Conservation (phyloP, 1,140 invertebrate genomes). For the Scaptomyza hsui region DNA sequence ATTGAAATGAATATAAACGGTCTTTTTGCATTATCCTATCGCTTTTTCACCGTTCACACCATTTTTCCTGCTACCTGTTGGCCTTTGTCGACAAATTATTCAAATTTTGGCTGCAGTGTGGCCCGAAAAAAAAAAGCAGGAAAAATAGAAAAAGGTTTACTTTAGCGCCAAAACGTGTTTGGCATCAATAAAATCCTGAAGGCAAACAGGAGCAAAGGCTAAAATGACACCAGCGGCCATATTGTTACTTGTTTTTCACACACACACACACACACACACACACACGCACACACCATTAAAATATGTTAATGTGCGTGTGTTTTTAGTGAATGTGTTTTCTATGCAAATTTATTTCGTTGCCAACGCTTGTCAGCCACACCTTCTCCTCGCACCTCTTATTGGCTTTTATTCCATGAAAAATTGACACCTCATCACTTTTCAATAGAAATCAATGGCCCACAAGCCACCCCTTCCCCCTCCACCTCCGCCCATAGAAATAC, state of each 20-base stretch:
- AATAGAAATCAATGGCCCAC: conserved; percentile 46
- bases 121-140: not conserved
- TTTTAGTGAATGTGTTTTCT: conserved; percentile 59
- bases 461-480: not conserved
- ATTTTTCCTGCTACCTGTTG: conserved; percentile 17
- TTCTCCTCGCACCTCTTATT: conserved; percentile 17
- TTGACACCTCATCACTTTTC: conserved; percentile 74
- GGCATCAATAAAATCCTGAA: conserved; percentile 68
- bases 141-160: conserved; percentile 43
- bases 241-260: conserved; percentile 48
- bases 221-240: conserved; percentile 71
- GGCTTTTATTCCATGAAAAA: conserved; percentile 55
- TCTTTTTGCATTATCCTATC: conserved; percentile 12
- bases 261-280: conserved; percentile 14
- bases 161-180: conserved; percentile 66
- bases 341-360: conserved; percentile 60
- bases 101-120: conserved; percentile 47
- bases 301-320: conserved; percentile 63
- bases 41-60: not conserved
- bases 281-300: conserved; percentile 48
- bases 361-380: not conserved
- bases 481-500: not conserved
- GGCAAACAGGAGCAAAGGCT: conserved; percentile 56
- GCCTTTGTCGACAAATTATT: conserved; percentile 54
- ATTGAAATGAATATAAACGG: conserved; percentile 26